These are phyloP conservation scores for Pheosia tremula DNA, from an alignment of 2,888 invertebrate species.

Conservation along the genomic window DNA sequence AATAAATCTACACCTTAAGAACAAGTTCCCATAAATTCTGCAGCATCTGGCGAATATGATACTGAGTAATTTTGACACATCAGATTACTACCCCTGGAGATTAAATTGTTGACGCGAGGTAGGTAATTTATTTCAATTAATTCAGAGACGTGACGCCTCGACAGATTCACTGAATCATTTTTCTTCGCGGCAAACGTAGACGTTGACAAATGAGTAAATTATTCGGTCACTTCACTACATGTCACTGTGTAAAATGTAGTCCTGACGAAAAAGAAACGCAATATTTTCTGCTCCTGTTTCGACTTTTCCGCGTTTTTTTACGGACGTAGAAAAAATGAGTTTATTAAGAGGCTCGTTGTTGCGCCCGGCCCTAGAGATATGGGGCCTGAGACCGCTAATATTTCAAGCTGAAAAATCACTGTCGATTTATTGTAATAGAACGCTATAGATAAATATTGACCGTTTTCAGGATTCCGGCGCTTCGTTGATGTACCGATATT, in stretches of 20 bases:
- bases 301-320: slow-evolving; percentile 38
- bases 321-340: slow-evolving; percentile 52
- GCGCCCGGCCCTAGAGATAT: slow-evolving; percentile 55
- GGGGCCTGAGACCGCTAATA: slow-evolving; percentile 64
- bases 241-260: slow-evolving; percentile 46
- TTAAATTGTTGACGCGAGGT: slow-evolving; percentile 65
- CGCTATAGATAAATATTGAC: slow-evolving; percentile 72
- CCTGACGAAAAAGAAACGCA: slow-evolving; percentile 27
- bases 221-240: slow-evolving; percentile 74
- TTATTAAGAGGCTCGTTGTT: slow-evolving; percentile 60
- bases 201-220: slow-evolving; percentile 78
- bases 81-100: slow-evolving; percentile 57
- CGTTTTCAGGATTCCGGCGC: slow-evolving; percentile 44
- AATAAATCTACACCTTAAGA: neutral
- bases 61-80: slow-evolving; percentile 57
- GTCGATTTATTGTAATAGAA: slow-evolving; percentile 70
- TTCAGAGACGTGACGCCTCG: slow-evolving; percentile 70
- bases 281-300: slow-evolving; percentile 40
- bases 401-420: slow-evolving; percentile 70
- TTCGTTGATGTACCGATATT: slow-evolving; percentile 40
- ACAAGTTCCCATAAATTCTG: neutral
- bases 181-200: slow-evolving; percentile 72
- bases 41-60: slow-evolving; percentile 15
- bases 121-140: slow-evolving; percentile 81
- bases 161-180: slow-evolving; percentile 81